Percentiles rank a stretch among this genome's conserved stretches.
Conservation (phyloP, 1,140 invertebrate species). For the Coptotermes formosanus region DNA sequence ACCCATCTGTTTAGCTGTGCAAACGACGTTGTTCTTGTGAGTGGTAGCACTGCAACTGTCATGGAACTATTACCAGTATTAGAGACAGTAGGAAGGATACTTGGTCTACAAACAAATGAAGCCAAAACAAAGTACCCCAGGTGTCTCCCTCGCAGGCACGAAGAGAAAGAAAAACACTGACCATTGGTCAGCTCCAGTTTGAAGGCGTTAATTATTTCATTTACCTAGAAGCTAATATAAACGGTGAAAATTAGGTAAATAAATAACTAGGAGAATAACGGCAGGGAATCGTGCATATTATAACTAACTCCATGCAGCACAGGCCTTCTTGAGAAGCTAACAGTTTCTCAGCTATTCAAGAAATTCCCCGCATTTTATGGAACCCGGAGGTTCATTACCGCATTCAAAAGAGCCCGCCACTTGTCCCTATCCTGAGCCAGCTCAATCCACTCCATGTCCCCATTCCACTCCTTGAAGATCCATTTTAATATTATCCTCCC, state of each 20-base stretch:
- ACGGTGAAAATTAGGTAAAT: neutral
- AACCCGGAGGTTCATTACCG: too few species aligned
- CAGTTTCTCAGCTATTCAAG: too few species aligned
- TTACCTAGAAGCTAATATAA: neutral
- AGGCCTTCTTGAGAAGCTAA: too few species aligned
- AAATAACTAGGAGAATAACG: too few species aligned
- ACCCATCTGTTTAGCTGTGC: constrained; percentile 29
- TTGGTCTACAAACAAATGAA: neutral
- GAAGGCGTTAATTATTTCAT: constrained; percentile 20
- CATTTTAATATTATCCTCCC: too few species aligned
- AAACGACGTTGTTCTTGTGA: constrained; percentile 32
- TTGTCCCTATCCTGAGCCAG: too few species aligned
- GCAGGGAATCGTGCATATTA: too few species aligned
- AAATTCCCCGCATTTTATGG: too few species aligned
- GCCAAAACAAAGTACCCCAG: neutral
- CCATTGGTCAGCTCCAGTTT: neutral
- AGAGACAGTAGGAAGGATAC: neutral
- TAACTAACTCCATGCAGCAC: too few species aligned
- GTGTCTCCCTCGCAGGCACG: neutral
- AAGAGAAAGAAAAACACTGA: neutral
- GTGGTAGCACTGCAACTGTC: neutral
- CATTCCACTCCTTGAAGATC: too few species aligned
- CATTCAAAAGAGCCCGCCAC: too few species aligned
- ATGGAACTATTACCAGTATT: constrained; percentile 1
- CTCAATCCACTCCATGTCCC: too few species aligned